Evolutionary conservation across 2,113 vertebrate species (phyloP).

Genomic region (Amblyornis subalaris): DNA sequence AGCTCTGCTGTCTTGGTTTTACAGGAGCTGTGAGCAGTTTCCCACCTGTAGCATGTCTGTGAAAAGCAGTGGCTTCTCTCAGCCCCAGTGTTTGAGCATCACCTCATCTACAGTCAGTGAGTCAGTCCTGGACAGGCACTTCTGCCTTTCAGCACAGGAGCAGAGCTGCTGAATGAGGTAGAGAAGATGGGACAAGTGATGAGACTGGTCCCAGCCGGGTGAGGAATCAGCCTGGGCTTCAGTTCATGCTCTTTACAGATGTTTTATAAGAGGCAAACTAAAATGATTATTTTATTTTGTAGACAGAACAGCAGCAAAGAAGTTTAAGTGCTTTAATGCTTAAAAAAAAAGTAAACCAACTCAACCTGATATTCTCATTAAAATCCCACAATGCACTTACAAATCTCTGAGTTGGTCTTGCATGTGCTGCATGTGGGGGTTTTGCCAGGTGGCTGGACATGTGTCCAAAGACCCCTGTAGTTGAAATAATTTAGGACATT

Average conservation of each 20-base stretch:
- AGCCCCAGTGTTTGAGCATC: background rate
- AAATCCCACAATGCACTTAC: background rate
- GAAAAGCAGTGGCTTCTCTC: background rate
- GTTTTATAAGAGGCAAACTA: background rate
- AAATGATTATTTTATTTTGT: background rate
- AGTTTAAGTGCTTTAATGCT: background rate
- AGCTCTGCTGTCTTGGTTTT: background rate
- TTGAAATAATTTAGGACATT: background rate
- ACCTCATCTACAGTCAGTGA: fast-evolving
- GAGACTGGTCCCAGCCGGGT: background rate
- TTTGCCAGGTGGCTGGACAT: background rate
- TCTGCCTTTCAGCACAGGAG: background rate
- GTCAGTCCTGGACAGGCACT: background rate
- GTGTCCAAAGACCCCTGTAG: background rate
- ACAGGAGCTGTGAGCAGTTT: background rate
- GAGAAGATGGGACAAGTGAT: background rate
- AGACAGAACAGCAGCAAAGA: background rate
- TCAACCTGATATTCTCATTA: background rate
- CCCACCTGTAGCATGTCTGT: background rate
- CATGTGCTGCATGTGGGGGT: background rate
- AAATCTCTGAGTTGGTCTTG: background rate
- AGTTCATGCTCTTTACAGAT: background rate
- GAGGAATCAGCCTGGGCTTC: background rate
- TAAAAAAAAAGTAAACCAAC: background rate
- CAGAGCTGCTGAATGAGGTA: background rate